phyloP scores from a whole-genome alignment of 2,113 vertebrate genomes.

The Gasterosteus nipponicus region DNA sequence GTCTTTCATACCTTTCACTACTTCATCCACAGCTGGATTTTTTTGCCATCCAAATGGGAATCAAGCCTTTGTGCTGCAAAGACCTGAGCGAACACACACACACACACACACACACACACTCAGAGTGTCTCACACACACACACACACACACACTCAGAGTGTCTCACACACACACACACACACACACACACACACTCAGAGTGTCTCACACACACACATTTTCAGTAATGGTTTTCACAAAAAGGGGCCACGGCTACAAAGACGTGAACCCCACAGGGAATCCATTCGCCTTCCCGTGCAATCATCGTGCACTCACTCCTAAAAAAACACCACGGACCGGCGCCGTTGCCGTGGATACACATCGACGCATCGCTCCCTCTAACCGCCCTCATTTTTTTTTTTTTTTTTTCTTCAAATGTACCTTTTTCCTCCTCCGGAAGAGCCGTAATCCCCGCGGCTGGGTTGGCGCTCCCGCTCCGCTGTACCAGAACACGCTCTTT shows the following conservation, averaged over 20 bases:
- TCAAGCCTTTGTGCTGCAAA: neutral
- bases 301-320: constrained; percentile 59
- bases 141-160: constrained; percentile 11
- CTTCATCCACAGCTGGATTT: neutral
- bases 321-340: constrained; percentile 41
- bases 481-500: constrained; percentile 51
- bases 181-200: neutral
- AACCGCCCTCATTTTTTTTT: constrained; percentile 32
- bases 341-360: constrained; percentile 64
- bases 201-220: constrained; percentile 29
- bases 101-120: constrained; percentile 2
- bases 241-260: constrained; percentile 50
- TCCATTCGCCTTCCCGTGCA: constrained; percentile 54
- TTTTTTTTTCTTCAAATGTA: constrained; percentile 29
- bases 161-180: neutral
- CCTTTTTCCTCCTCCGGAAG: constrained; percentile 22
- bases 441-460: constrained; percentile 28
- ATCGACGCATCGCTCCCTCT: constrained; percentile 15
- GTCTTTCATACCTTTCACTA: neutral
- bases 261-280: constrained; percentile 56
- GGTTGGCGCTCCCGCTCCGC: constrained; percentile 29
- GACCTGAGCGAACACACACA: neutral
- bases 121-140: neutral
- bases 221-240: constrained; percentile 50
- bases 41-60: neutral